Base-by-base conservation (phyloP, 2,888 invertebrate genomes). In the Incurvaria masculella region DNA sequence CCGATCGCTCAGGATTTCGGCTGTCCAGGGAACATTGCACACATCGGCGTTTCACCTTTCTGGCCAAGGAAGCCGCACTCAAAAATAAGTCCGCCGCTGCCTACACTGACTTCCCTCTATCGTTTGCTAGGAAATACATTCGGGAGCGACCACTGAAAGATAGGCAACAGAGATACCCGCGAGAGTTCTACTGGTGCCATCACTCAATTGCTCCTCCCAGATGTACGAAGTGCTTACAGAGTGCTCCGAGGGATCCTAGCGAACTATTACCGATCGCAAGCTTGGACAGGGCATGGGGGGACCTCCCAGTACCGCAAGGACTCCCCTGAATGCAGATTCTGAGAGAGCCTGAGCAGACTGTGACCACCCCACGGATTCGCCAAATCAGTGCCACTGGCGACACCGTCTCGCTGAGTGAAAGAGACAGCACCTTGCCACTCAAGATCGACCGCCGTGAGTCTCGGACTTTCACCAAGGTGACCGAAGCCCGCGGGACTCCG, bases 11-110 rank as follows among this genome's bases (percentile, higher is more conserved):
- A n/a, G n/a, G n/a, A n/a, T n/a, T n/a, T n/a, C n/a, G n/a, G n/a
- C n/a, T n/a, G n/a, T n/a, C n/a, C n/a, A n/a, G n/a, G n/a, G n/a
- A n/a, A n/a, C n/a, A n/a, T n/a, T n/a, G n/a, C n/a, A n/a, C n/a
- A n/a, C n/a, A n/a, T n/a, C n/a, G n/a, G n/a, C n/a, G n/a, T n/a
- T n/a, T n/a, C n/a, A n/a, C n/a, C n/a, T 39, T 43, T 20, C 48
- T 50, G 23, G 50, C 50, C 4, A 47, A 50, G 19, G 26, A 44
- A 21, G 47, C 47, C 23, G 47, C 50, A 14, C 42, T 45, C 2
- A 50, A 10, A 10, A 47, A 42, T 6, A 47, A 50, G 27, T 42
- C 45, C 10, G 8, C 18, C 2, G 19, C 41, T 11, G 41, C 18
- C 3, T 41, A 41, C 18, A 3, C 6, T 20, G 8, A 41, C 18